phyloP scores from a whole-genome alignment of 2,113 vertebrate species.

The Patagioenas fasciata region DNA sequence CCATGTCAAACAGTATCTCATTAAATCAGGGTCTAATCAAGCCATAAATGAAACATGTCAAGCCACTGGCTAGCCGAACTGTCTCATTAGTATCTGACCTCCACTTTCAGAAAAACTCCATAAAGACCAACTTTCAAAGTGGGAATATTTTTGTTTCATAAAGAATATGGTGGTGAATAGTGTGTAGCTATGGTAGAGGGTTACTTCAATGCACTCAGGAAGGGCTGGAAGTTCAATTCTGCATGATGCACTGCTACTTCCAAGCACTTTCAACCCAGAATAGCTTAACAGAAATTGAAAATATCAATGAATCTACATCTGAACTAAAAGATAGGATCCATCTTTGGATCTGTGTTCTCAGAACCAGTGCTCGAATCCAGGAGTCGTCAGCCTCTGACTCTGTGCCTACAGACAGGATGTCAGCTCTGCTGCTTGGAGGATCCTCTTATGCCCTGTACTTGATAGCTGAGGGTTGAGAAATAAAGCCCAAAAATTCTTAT shows the following conservation, averaged over 20 bases:
- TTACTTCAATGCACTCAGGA: neutral
- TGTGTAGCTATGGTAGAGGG: neutral
- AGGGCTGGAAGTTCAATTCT: neutral
- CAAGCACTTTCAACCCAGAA: neutral
- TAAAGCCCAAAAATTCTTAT: neutral
- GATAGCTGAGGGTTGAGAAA: neutral
- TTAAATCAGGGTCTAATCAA: conserved; percentile 53
- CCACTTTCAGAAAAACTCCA: neutral
- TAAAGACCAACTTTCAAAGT: neutral
- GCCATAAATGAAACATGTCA: conserved; percentile 30
- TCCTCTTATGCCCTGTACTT: neutral
- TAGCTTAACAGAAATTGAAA: neutral
- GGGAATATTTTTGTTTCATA: neutral
- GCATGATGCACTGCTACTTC: neutral
- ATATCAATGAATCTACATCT: neutral
- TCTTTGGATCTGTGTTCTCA: neutral
- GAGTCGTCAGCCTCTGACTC: neutral
- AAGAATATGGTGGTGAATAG: neutral
- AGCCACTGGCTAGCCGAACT: neutral
- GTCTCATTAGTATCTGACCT: neutral
- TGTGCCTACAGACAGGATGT: neutral
- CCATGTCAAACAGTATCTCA: neutral
- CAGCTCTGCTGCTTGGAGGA: neutral
- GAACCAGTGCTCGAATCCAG: neutral
- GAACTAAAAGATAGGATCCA: neutral